A percentile compares a stretch with the other conserved stretches of the same genome.
phyloP scores from a whole-genome alignment of 1,140 invertebrate genomes.

The Pseudomyrmex cubaensis region DNA sequence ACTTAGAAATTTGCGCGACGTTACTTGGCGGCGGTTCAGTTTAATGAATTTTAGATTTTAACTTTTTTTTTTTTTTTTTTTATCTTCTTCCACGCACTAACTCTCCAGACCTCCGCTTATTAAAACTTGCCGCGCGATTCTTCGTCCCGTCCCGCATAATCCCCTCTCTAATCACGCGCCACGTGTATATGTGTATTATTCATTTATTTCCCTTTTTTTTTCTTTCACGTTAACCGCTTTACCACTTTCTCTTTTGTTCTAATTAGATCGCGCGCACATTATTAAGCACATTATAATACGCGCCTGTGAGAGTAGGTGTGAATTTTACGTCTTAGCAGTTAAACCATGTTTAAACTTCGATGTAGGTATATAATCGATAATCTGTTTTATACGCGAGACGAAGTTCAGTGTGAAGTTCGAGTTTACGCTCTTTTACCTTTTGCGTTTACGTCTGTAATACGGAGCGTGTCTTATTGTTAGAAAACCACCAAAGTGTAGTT shows the following conservation, averaged over 20 bases:
- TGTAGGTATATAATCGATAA: too few relatives aligned
- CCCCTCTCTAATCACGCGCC: slow-evolving; percentile 17
- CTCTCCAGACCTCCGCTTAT: slow-evolving; percentile 71
- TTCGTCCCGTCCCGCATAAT: slow-evolving; percentile 65
- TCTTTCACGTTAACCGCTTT: slow-evolving; percentile 12
- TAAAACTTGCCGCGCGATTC: slow-evolving; percentile 70
- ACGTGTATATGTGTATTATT: neutral
- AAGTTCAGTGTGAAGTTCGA: too few relatives aligned
- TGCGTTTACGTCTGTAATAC: too few relatives aligned
- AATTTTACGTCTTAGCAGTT: too few relatives aligned
- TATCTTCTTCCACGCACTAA: slow-evolving; percentile 47
- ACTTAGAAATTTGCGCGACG: slow-evolving; percentile 65
- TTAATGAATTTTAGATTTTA: slow-evolving; percentile 81
- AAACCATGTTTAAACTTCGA: too few relatives aligned
- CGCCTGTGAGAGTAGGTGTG: too few relatives aligned
- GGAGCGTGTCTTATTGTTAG: too few relatives aligned
- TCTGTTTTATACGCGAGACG: too few relatives aligned
- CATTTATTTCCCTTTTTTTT: slow-evolving; percentile 33
- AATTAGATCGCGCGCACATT: slow-evolving; percentile 30
- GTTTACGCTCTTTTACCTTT: too few relatives aligned
- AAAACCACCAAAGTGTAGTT: too few relatives aligned
- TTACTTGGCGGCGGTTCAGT: slow-evolving; percentile 62
- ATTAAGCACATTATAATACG: neutral
- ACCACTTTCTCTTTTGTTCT: slow-evolving; percentile 7
- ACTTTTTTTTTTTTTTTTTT: slow-evolving; percentile 68